phyloP scores from a whole-genome alignment of 2,888 invertebrate genomes.

The Acanthosepion pharaonis region DNA sequence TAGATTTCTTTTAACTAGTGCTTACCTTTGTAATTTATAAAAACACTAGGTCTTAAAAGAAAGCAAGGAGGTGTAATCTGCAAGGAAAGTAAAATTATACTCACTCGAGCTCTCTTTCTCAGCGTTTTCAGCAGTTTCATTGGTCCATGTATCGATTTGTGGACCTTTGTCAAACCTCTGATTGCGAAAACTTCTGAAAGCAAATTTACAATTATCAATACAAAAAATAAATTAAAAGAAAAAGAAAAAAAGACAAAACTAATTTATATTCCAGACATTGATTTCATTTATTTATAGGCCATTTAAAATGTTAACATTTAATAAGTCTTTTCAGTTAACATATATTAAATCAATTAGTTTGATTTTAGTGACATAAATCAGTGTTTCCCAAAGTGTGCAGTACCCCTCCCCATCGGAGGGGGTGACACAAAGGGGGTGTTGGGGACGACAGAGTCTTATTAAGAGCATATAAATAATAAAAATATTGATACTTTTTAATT shows the following conservation, averaged over 20 bases:
- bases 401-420: too few species aligned
- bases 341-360: too few species aligned
- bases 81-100: not conserved
- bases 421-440: too few species aligned
- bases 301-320: too few species aligned
- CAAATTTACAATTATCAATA: constrained; percentile 41
- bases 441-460: too few species aligned
- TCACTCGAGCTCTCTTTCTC: constrained; percentile 67
- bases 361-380: too few species aligned
- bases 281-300: constrained; percentile 46
- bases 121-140: constrained; percentile 75
- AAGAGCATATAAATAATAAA: too few species aligned
- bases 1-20: too few species aligned
- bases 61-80: not conserved
- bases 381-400: too few species aligned
- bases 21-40: not conserved
- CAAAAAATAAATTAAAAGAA: constrained; percentile 34
- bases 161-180: constrained; percentile 66
- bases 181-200: constrained; percentile 53
- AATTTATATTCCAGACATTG: constrained; percentile 55
- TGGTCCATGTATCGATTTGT: constrained; percentile 78
- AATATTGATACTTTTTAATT: too few species aligned
- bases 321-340: too few species aligned
- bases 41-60: not conserved
- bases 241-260: not conserved